Evolutionary conservation across 2,113 vertebrate species (phyloP).

Genomic region (Chrysemys picta): DNA sequence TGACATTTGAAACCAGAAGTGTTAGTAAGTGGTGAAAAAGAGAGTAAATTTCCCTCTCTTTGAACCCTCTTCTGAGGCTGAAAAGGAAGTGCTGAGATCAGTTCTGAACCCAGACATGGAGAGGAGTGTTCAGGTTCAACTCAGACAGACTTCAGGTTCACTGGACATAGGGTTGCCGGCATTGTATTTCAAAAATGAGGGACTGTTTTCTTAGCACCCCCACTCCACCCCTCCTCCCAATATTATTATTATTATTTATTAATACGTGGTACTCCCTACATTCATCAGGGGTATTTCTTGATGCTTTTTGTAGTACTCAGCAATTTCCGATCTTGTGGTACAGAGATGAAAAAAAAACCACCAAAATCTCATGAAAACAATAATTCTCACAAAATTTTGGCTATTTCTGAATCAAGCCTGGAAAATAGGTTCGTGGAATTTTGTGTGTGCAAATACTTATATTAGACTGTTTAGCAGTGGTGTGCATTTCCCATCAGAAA

Average conservation of each 20-base stretch:
- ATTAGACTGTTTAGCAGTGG: background rate
- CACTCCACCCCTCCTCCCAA: too few relatives aligned
- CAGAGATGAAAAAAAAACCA: too few relatives aligned
- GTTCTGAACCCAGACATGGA: rapidly evolving
- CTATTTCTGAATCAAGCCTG: background rate
- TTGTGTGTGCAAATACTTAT: background rate
- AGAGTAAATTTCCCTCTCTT: rapidly evolving
- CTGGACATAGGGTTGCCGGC: too few relatives aligned
- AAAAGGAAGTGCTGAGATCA: background rate
- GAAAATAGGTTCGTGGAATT: background rate
- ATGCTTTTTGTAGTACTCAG: too few relatives aligned
- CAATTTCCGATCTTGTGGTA: too few relatives aligned
- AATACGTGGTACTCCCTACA: too few relatives aligned
- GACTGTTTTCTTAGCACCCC: too few relatives aligned
- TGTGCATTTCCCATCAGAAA: background rate
- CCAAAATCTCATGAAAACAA: background rate
- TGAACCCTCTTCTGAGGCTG: rapidly evolving
- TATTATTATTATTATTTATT: too few relatives aligned
- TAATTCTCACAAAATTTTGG: background rate
- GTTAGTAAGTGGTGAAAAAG: rapidly evolving
- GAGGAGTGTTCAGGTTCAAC: background rate
- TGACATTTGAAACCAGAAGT: rapidly evolving
- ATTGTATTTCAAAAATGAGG: too few relatives aligned
- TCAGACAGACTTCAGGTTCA: background rate
- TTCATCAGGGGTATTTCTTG: too few relatives aligned